Evolutionary conservation across 2,888 invertebrate genomes (phyloP).

Genomic region (Cheilosia vulpina): DNA sequence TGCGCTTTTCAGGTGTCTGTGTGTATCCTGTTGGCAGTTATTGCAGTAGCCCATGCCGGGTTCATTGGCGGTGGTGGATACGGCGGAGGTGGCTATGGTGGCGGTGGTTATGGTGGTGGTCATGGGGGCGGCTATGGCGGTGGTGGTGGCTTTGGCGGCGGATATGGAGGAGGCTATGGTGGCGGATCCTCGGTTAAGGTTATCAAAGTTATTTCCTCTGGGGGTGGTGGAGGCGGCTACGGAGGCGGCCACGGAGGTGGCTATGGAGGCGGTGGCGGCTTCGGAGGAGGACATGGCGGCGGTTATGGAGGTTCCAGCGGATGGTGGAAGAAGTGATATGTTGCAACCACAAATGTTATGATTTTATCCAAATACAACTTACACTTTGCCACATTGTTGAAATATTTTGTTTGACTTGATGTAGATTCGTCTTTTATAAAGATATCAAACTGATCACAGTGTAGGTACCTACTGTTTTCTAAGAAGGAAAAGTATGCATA

Average conservation of each 20-base stretch:
- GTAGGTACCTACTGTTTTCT: too few relatives aligned
- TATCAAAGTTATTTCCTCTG: neutral
- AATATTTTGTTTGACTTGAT: too few relatives aligned
- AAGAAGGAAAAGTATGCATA: too few relatives aligned
- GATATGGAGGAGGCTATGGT: neutral
- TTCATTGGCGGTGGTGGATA: conserved; percentile 27
- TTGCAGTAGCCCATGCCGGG: conserved; percentile 52
- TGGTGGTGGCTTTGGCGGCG: conserved; percentile 12
- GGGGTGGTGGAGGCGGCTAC: neutral
- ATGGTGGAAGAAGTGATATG: conserved; percentile 53
- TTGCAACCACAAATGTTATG: too few relatives aligned
- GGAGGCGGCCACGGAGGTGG: conserved; percentile 17
- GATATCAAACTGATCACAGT: too few relatives aligned
- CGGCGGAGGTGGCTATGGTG: neutral
- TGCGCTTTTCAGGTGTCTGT: conserved; percentile 39
- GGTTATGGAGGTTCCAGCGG: conserved; percentile 14
- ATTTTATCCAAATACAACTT: too few relatives aligned
- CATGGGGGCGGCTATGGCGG: conserved; percentile 26
- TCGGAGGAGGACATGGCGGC: too few relatives aligned
- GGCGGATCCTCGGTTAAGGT: neutral
- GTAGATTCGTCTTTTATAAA: too few relatives aligned
- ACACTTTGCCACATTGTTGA: too few relatives aligned
- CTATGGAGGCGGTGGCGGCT: conserved; percentile 15
- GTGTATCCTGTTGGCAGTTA: conserved; percentile 50
- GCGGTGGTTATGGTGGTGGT: conserved; percentile 13